phyloP scores from a whole-genome alignment of 2,888 invertebrate species.

The Mythimna impura region DNA sequence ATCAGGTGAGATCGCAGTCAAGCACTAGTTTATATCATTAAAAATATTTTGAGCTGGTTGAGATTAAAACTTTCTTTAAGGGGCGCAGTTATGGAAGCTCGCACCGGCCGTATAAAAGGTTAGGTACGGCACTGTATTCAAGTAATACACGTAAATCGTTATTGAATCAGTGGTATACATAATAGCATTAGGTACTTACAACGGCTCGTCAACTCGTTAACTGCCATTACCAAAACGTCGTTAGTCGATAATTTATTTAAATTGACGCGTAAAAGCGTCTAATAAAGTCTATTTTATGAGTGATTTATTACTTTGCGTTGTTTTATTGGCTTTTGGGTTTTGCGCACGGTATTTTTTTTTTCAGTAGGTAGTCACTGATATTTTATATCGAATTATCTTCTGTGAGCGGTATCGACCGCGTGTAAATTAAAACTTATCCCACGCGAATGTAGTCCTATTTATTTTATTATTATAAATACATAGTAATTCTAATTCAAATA shows the following conservation, averaged over 20 bases:
- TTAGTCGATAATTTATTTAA: slow-evolving; percentile 67
- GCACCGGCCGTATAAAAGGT: too few relatives aligned
- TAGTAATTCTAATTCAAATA: too few relatives aligned
- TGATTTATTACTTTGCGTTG: slow-evolving; percentile 48
- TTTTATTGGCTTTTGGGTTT: slow-evolving; percentile 22
- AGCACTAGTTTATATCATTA: too few relatives aligned
- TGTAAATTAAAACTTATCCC: too few relatives aligned
- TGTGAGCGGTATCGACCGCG: too few relatives aligned
- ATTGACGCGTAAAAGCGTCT: slow-evolving; percentile 61
- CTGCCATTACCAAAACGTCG: slow-evolving; percentile 60
- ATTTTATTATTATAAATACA: too few relatives aligned
- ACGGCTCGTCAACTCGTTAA: slow-evolving; percentile 60
- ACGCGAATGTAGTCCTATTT: too few relatives aligned
- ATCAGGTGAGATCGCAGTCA: too few relatives aligned
- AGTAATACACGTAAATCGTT: slow-evolving; percentile 25
- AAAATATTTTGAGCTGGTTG: too few relatives aligned
- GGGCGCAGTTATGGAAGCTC: too few relatives aligned
- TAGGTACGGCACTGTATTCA: background rate
- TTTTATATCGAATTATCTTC: too few relatives aligned
- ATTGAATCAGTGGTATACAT: slow-evolving; percentile 48
- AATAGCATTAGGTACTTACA: slow-evolving; percentile 51
- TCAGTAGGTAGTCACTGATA: background rate
- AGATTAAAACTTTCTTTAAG: too few relatives aligned
- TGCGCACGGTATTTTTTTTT: background rate
- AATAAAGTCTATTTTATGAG: slow-evolving; percentile 56